A percentile compares a stretch with the other conserved stretches of the same genome.
These are phyloP conservation scores for Reticulitermes speratus DNA, from an alignment of 1,140 invertebrate species.

Conservation along the genomic window DNA sequence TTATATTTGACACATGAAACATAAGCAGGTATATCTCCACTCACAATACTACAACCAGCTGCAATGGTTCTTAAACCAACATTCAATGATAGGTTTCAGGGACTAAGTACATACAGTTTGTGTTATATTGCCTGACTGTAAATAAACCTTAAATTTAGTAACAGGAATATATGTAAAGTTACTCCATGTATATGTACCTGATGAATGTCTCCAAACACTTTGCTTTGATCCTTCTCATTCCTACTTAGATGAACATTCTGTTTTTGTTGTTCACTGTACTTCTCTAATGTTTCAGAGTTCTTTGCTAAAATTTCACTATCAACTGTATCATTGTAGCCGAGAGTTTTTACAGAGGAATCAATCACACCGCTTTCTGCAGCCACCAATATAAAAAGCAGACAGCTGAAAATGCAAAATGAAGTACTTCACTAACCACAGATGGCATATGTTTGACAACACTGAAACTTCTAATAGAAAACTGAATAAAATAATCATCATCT, in stretches of 20 bases:
- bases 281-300: background rate
- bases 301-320: background rate
- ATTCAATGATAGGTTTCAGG: no score
- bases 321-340: background rate
- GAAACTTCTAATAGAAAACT: no score
- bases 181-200: background rate
- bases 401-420: background rate
- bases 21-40: no score
- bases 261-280: background rate
- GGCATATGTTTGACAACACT: no score
- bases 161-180: no score
- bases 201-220: background rate
- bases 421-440: background rate
- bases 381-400: background rate
- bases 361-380: background rate
- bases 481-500: no score
- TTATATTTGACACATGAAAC: no score
- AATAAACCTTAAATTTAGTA: no score
- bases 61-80: no score
- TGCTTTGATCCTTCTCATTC: background rate
- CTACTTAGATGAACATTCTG: background rate
- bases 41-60: no score
- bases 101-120: no score
- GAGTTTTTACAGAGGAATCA: constrained; percentile 15
- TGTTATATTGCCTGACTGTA: no score